Evolutionary conservation across 2,113 vertebrate species (phyloP).

Genomic region (Daboia siamensis): DNA sequence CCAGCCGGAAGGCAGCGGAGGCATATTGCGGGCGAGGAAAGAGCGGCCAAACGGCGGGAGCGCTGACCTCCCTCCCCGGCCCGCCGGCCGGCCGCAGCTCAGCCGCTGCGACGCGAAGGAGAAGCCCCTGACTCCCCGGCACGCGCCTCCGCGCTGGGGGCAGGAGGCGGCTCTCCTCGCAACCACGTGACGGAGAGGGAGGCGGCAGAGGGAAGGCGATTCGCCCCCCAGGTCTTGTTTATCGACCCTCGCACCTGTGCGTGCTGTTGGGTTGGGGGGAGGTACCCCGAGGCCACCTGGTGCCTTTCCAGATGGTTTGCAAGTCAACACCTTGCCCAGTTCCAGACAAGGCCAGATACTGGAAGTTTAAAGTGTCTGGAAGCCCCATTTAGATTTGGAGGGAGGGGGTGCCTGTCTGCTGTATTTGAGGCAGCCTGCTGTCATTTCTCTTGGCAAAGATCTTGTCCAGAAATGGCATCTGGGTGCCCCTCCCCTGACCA

Average conservation of each 20-base stretch:
- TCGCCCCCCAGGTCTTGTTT: no score
- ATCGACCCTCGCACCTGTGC: no score
- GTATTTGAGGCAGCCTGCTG: not conserved
- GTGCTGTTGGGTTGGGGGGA: not conserved
- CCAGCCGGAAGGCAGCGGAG: slow-evolving; percentile 61
- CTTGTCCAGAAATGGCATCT: not conserved
- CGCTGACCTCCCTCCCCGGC: slow-evolving; percentile 20
- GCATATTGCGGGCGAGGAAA: slow-evolving; percentile 62
- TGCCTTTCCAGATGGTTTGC: not conserved
- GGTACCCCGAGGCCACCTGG: not conserved
- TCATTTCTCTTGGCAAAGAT: not conserved
- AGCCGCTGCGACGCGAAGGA: not conserved
- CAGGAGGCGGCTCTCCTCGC: not conserved
- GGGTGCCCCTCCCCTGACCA: not conserved
- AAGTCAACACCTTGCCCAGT: not conserved
- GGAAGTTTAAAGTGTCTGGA: not conserved
- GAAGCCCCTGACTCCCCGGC: not conserved
- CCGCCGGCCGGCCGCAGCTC: slow-evolving; percentile 15
- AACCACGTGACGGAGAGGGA: slow-evolving; percentile 41
- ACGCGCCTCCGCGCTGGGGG: not conserved
- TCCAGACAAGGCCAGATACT: not conserved
- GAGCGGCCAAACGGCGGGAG: not conserved
- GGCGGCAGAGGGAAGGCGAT: not conserved
- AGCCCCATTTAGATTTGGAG: not conserved
- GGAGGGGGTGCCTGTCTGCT: no score